Evolutionary conservation across 2,113 vertebrate species (phyloP).

Genomic region (Callorhinus ursinus): DNA sequence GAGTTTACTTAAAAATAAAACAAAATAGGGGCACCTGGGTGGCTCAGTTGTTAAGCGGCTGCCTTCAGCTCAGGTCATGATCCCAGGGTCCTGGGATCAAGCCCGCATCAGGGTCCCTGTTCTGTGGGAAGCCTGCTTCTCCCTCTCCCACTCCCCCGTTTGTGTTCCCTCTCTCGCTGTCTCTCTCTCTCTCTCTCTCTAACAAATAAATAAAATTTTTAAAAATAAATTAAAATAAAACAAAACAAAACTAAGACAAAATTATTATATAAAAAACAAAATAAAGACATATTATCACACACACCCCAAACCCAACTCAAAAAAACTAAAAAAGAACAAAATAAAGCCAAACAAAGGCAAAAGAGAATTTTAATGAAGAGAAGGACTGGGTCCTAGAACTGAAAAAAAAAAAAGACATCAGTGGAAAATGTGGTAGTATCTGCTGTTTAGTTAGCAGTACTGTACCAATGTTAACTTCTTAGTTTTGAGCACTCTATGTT

Average conservation of each 20-base stretch:
- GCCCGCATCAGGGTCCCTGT: too few species aligned
- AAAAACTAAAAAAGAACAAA: background rate
- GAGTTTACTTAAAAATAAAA: background rate
- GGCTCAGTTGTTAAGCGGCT: too few species aligned
- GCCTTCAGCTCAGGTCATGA: too few species aligned
- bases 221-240: too few species aligned
- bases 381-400: background rate
- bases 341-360: background rate
- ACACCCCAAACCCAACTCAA: background rate
- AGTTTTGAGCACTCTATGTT: background rate
- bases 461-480: background rate
- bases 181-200: too few species aligned
- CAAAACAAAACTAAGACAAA: background rate
- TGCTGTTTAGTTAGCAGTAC: background rate
- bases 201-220: too few species aligned
- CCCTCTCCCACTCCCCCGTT: too few species aligned
- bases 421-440: background rate
- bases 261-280: background rate
- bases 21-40: too few species aligned
- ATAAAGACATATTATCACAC: background rate
- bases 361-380: background rate
- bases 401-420: background rate
- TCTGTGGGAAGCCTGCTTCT: too few species aligned
- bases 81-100: too few species aligned
- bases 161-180: too few species aligned